Evolutionary conservation across 2,113 vertebrate species (phyloP), one percentile per base, ranked within the genome.

Genomic region (Tragulus kanchil): DNA sequence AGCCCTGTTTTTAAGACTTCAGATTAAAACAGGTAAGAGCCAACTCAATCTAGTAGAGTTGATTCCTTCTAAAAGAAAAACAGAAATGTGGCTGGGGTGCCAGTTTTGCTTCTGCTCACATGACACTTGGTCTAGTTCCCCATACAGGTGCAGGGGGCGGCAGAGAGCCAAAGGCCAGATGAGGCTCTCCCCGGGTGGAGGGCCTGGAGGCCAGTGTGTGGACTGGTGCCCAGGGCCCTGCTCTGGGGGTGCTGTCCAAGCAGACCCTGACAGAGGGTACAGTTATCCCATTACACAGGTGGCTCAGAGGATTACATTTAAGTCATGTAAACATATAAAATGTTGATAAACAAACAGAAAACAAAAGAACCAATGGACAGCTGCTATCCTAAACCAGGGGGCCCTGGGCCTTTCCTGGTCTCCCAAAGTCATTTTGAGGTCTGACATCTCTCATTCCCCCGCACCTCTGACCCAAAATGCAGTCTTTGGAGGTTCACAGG

Each of bases 1-100:
- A 94, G 88, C 0, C 23, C 36, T 36, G 15, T 81, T 77, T 64
- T 73, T 42, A 89, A 92, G 31, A 13, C 26, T 94, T 89, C 65
- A 87, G 31, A 95, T 62, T 77, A 92, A 90, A 77, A 67, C 25
- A 56, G 50, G 0, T 73, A 56, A 94, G 25, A 78, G 16, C 28
- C 50, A 77, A 77, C 12, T 61, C 84, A 77, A 42, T 50, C 90
- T 42, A 36, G 36, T 36, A 36, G 36, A 93, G 69, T 61, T 10
- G 65, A 86, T 31, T 65, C 61, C 54, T 54, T 56, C 59, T 91
- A 86, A 78, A 73, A 65, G 64, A 54, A 59, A 64, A 54, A 48
- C 26, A 21, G 4, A 19, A 86, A 62, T 42, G 52, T 13, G 6
- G 52, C 59, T 71, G 42, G 42, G 83, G 23, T 26, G 25, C 59